Evolutionary conservation across 2,888 invertebrate species (phyloP), one percentile per base, ranked within the genome.

Genomic region (Callinectes sapidus): DNA sequence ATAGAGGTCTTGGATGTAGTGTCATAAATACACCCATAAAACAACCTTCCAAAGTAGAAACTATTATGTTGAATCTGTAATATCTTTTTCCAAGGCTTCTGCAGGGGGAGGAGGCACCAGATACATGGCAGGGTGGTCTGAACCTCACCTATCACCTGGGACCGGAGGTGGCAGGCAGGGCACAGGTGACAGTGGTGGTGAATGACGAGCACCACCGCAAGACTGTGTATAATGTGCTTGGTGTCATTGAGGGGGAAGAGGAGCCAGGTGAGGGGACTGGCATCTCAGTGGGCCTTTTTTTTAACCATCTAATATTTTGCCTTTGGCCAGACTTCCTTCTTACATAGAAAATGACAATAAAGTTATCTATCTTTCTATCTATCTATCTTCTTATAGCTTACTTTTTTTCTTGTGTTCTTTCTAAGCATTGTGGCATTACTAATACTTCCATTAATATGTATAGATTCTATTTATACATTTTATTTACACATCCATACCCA

Each of bases 51-150:
- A 10, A 18, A 18, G 61, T 61, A 18, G 61, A 71, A 71, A 28
- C 3, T 13, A 28, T 28, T 28, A 71, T 28, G 10, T 28, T 28
- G 71, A n/a, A 71, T 71, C 10, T 61, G 14, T 71, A 8, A 42
- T 42, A 87, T 87, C 14, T 35, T 87, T 87, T 87, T 35, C 87
- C 39, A 71, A 91, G 91, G 1, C 91, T 87, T 61, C 18, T 87
- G 39, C 14, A 61, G 28, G 91, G 91, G 13, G 71, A 61, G 18
- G 48, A 61, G n/a, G 91, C 87, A 10, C 87, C 87, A 2, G 0
- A 13, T 10, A 66, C 28, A 6, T 91, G 91, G 91, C 91, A 87
- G 32, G 91, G 91, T 16, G 91, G 55, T 6, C 91, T 91, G 2
- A 35, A 87, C 32, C 18, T 87, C 6, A 42, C 61, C 32, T 91